Percentiles rank a stretch among this genome's conserved stretches.
phyloP scores from a whole-genome alignment of 2,113 vertebrate species.

The Felis chaus region DNA sequence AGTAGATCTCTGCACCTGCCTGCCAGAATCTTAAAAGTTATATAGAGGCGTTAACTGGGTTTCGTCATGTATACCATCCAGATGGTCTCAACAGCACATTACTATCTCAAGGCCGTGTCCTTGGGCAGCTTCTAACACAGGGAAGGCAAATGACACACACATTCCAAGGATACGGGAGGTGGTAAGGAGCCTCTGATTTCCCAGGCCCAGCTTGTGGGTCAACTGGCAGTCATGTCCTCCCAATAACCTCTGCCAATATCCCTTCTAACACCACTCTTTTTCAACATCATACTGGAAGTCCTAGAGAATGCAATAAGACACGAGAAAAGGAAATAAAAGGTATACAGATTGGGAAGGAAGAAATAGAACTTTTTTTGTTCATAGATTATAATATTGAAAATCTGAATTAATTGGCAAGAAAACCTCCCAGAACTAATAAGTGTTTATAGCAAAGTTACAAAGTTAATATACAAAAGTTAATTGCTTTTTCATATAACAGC shows the following conservation, averaged over 20 bases:
- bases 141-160: not conserved
- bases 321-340: not conserved
- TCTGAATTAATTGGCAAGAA: not conserved
- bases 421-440: not conserved
- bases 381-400: not conserved
- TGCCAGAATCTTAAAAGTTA: not conserved
- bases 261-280: not conserved
- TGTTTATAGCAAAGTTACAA: not conserved
- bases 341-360: not conserved
- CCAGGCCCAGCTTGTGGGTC: not conserved
- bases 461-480: not conserved
- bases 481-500: not conserved
- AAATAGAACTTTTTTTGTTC: not conserved
- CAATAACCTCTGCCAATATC: not conserved
- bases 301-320: not conserved
- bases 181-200: not conserved
- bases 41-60: not conserved
- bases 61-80: not conserved
- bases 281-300: not conserved
- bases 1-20: not conserved
- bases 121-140: not conserved
- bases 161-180: not conserved
- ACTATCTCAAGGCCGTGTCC: not conserved
- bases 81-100: not conserved
- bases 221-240: not conserved